Base-by-base conservation (phyloP, 2,888 invertebrate species). In the Melanostoma scalare region DNA sequence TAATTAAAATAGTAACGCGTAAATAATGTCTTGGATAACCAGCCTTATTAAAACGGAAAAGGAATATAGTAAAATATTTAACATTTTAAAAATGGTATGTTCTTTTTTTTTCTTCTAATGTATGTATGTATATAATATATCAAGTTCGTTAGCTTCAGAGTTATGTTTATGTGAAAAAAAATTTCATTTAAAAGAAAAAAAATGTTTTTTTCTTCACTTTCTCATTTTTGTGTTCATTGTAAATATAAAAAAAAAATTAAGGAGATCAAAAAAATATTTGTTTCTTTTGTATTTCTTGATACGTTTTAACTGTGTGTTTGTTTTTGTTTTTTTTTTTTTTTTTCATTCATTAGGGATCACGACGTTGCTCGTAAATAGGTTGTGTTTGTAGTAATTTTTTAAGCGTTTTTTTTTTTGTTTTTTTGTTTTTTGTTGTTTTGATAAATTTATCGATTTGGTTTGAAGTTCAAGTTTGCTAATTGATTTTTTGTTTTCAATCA, bases 401-500 rank as follows among this genome's bases (percentile, higher is more conserved):
- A 76, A 86, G 85, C 86, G 63, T 86, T 86, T 68, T 65, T 73
- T 72, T 82, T 76, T 73, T 80, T 67, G 63, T 85, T 85, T 80
- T 82, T 61, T 73, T 86, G 75, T 73, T 87, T 82, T 78, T 86
- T 85, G 75, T 6, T 80, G 63, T 72, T 63, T 69, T 68, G 69
- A 58, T 67, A 65, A 75, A 75, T 80, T 63, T 85, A 85, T 72
- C 85, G 80, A 85, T 85, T 87, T 89, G 82, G 86, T 87, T 86
- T 88, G 86, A 87, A 87, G 85, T 88, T 86, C 86, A 87, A 85
- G 86, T 87, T 87, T 86, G 68, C 86, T 88, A 87, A 84, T 87
- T 89, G 88, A 85, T 86, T 88, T 89, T 89, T 89, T 78, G 90
- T 89, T 91, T 92, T 92, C 92, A 94, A 94, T 95, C 95, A 96